These are phyloP conservation scores for Doris montereyensis DNA, from an alignment of 2,888 invertebrate species.

Conservation along the genomic window DNA sequence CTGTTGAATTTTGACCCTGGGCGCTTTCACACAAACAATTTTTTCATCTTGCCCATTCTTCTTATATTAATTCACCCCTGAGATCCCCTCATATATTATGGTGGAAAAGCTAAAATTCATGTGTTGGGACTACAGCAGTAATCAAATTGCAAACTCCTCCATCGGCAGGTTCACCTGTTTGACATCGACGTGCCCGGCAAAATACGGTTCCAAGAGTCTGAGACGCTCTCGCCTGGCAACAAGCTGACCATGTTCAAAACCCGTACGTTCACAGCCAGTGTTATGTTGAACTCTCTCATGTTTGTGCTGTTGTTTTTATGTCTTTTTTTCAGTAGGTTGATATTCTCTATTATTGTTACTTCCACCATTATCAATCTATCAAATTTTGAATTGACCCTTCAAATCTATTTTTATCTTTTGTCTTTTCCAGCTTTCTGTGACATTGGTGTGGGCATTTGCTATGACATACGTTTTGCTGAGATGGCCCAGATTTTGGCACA, in stretches of 20 bases:
- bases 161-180: slow-evolving; percentile 88
- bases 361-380: no score
- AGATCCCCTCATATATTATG: no score
- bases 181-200: slow-evolving; percentile 95
- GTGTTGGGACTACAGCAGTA: background rate
- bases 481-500: slow-evolving; percentile 76
- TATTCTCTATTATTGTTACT: background rate
- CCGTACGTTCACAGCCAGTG: no score
- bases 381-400: no score
- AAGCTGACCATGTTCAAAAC: slow-evolving; percentile 82
- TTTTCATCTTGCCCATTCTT: background rate
- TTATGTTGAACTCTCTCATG: background rate
- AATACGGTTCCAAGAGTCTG: slow-evolving; percentile 94
- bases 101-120: no score
- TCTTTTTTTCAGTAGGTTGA: background rate
- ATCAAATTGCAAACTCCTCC: background rate
- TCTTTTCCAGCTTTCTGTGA: slow-evolving; percentile 76
- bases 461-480: slow-evolving; percentile 93
- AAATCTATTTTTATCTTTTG: no score
- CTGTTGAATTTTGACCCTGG: no score
- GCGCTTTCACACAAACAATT: no score
- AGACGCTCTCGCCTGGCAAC: slow-evolving; percentile 84
- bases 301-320: background rate
- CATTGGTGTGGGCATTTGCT: slow-evolving; percentile 94
- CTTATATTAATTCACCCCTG: background rate